Evolutionary conservation across 2,797 vertebrate species (phyloP), one percentile per base, ranked within the genome.

Genomic region (Trematomus bernacchii): DNA sequence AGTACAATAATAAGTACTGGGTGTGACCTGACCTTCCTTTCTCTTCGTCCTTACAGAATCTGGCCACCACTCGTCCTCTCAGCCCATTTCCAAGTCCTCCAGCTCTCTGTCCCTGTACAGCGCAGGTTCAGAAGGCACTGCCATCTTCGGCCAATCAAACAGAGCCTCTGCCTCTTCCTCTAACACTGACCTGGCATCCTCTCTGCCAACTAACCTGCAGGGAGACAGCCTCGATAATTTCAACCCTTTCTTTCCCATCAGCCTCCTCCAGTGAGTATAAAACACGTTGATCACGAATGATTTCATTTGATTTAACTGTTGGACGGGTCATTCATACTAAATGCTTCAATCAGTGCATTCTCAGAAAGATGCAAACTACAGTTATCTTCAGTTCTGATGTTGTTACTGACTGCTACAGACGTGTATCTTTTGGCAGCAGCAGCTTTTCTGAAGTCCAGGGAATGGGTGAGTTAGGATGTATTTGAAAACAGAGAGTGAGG

Each of bases 181-280:
- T 44, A 94, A 92, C 57, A 95, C 93, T 4, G 95, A 96, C 87
- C 84, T 96, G 85, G 94, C 95, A 2, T 89, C 94, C 1, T 95
- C 95, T 16, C 89, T 96, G 71, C 92, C 94, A 27, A 82, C 91
- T 11, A 90, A 92, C 47, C 84, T 95, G 83, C 95, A 96, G 74
- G 77, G 88, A 0, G 95, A 96, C 6, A 89, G 92, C 69, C 87
- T 96, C 33, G 95, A 96, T 37, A 91, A 92, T 76, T 96, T 95
- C 76, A 95, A 96, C 86, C 94, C 95, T 68, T 95, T 96, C 62
- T 94, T 96, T 37, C 95, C 95, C 48, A 96, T 95, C 88, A 96
- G 94, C 85, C 92, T 96, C 50, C 91, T 96, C 19, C 95, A 96
- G 95, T 96, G 82, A 96, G 95, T 96, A 87, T 10, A 65, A 4